Evolutionary conservation across 37 sponge, comb jelly and placozoan genomes (phyloP), one percentile per base, ranked within the genome.

Genomic region (Diacarnus erythraeanus): DNA sequence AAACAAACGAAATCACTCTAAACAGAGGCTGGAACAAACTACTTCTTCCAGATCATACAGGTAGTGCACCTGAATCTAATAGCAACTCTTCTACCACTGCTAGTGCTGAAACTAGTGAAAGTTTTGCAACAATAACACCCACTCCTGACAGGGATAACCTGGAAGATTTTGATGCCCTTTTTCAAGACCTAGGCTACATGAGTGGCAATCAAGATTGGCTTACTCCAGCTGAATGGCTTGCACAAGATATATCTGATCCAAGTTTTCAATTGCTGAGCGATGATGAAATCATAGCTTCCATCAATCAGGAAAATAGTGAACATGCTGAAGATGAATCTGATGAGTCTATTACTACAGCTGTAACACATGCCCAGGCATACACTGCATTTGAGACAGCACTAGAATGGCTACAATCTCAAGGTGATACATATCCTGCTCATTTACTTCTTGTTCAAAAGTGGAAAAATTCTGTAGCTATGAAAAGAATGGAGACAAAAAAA

Each of bases 11-110:
- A 63, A 29, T 26, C 20, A 64, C 70, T 42, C 25, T 42, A 23
- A n/a, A 57, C 20, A 79, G n/a, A 8, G 42, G 54, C 35, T 75
- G 76, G 76, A 43, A 26, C 27, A 75, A 75, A 30, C 66, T 20
- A 17, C 66, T 65, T 31, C 34, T 2, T 30, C 34, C 66, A 12
- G 31, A 31, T 65, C 6, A 59, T 17, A 27, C 2, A 3, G 3
- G 31, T 5, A 65, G 66, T 31, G 15, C 66, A 5, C 3, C 2
- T 12, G 66, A 2, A 12, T 2, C 2, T 18, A 10, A 3, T 3
- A 65, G 2, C 2, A 31, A 31, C 2, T 5, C 34, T 12, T 31
- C 66, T 31, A 5, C 66, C 33, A 25, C 26, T 60, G 27, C 9
- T 4, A 34, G 35, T 65, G 29, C 35, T 31, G 3, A 2, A 3